These are phyloP conservation scores for Sinocyclocheilus rhinocerous DNA, from an alignment of 2,113 vertebrate genomes.

Conservation along the genomic window DNA sequence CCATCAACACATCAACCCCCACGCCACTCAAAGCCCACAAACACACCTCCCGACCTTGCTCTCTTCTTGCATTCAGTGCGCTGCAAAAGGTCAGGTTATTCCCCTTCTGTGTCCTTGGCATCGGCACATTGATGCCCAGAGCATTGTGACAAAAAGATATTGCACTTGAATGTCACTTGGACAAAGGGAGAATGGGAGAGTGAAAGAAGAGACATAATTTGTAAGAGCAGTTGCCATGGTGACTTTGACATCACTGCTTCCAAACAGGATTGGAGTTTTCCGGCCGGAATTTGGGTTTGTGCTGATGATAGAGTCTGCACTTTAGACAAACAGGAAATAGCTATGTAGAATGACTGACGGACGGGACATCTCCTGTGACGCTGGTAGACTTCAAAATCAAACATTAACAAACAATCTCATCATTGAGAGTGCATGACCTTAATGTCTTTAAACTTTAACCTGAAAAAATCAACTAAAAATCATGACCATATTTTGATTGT, in stretches of 20 bases:
- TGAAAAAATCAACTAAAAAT: too few species aligned
- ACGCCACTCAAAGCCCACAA: not conserved
- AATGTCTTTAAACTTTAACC: not conserved
- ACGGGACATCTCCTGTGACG: not conserved
- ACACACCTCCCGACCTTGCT: slow-evolving; percentile 21
- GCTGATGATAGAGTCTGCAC: slow-evolving; percentile 27
- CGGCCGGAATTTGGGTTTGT: slow-evolving; percentile 19
- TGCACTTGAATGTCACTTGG: slow-evolving; percentile 59
- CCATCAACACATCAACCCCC: not conserved
- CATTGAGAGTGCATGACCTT: not conserved
- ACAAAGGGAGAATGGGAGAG: slow-evolving; percentile 58
- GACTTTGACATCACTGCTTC: slow-evolving; percentile 67
- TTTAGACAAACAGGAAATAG: slow-evolving; percentile 26
- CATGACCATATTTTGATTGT: not conserved
- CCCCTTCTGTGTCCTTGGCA: slow-evolving; percentile 40
- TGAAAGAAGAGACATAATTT: slow-evolving; percentile 46
- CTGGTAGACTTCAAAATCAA: not conserved
- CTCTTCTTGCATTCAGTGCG: not conserved
- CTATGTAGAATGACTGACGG: not conserved
- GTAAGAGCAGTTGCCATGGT: slow-evolving; percentile 72
- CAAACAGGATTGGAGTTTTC: slow-evolving; percentile 38
- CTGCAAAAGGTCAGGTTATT: slow-evolving; percentile 36
- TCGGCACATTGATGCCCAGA: not conserved
- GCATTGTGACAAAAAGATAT: slow-evolving; percentile 16
- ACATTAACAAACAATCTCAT: not conserved